Base-by-base conservation (phyloP, 2,797 vertebrate genomes). In the Xenentodon cancila region DNA sequence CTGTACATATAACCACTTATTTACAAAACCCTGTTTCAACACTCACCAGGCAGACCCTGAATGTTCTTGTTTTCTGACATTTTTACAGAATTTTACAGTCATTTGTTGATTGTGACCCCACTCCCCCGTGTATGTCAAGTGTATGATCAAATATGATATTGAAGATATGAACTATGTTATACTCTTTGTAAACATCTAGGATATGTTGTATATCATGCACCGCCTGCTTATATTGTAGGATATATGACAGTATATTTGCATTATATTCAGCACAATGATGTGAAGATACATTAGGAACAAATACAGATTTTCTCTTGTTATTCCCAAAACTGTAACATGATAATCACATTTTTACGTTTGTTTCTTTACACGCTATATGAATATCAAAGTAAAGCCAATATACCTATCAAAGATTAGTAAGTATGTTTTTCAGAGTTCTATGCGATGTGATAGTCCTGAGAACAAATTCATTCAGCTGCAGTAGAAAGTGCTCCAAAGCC, bases 21-120 rank as follows among this genome's bases (percentile, higher is more conserved):
- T 79, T 85, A 71, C 70, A 70, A n/a, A 64, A 64, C 70, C 71
- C 71, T 62, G 47, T 71, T 64, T 77, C 56, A 58, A 79, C 80
- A 75, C 90, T 89, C 89, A 90, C 89, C 88, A 68, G 89, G 86
- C 89, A 89, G 87, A 88, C 75, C 76, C 80, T 85, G 90, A 91
- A 91, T 90, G 92, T 92, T 84, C 72, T 80, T 82, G 79, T 80
- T 89, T 86, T 88, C 81, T 70, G 61, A 53, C 85, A 65, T 90
- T 89, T 90, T 80, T 88, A 85, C 62, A 51, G 82, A 85, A 77
- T 90, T 90, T 90, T 88, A 80, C 85, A 80, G 77, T 79, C 49
- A 73, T 84, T 68, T 51, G 85, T 89, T 74, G 84, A 59, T 81
- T 84, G 88, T 81, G 53, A 82, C 69, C 73, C 83, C 70, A 49